Evolutionary conservation across 2,113 vertebrate genomes (phyloP).

Genomic region (Gnathonemus echidnorhynchus): DNA sequence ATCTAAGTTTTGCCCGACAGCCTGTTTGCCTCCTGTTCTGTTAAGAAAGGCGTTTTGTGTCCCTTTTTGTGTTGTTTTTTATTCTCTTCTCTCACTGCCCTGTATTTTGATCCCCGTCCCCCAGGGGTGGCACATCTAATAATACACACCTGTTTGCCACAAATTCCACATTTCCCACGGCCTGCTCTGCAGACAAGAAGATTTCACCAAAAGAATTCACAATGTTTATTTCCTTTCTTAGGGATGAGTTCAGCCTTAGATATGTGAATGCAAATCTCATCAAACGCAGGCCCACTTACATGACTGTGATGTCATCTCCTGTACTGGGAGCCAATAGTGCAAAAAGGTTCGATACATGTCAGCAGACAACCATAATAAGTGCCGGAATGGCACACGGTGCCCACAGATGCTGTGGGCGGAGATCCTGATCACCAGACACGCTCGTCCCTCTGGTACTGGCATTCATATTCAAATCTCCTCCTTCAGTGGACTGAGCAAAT

Average conservation of each 20-base stretch:
- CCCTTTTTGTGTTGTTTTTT: neutral
- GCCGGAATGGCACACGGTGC: neutral
- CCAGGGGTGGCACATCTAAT: neutral
- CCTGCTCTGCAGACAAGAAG: neutral
- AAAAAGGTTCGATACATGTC: neutral
- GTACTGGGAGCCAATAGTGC: neutral
- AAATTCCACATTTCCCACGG: neutral
- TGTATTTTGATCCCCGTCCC: neutral
- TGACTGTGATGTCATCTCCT: neutral
- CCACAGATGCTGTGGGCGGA: neutral
- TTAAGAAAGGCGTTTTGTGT: neutral
- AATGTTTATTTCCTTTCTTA: neutral
- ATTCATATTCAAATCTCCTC: conserved; percentile 32
- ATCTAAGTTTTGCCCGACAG: neutral
- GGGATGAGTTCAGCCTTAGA: neutral
- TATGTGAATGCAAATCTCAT: neutral
- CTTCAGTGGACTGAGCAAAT: conserved; percentile 32
- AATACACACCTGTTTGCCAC: neutral
- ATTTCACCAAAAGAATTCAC: neutral
- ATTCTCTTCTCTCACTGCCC: neutral
- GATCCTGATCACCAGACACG: neutral
- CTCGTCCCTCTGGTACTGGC: conserved; percentile 20
- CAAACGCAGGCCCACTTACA: neutral
- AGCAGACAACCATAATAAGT: neutral
- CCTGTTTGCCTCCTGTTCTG: neutral